Conservation (phyloP, 53 echinoderm and acorn worm genomes). For the Henricia sp. region DNA sequence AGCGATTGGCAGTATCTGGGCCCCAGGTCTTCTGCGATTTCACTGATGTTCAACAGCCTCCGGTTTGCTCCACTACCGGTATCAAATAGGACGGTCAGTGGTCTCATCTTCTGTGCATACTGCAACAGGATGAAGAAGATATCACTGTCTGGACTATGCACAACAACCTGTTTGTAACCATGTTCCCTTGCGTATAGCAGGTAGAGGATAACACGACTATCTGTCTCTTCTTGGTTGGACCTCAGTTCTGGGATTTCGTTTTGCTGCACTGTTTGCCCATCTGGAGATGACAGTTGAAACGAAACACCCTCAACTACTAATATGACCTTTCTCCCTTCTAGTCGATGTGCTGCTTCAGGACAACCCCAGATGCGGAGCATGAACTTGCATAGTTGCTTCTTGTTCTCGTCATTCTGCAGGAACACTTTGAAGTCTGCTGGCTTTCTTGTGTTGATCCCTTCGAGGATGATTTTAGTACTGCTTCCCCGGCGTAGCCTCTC, state of each 20-base stretch:
- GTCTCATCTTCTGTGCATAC: conserved; percentile 24
- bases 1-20: conserved; percentile 18
- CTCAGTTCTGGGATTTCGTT: conserved; percentile 28
- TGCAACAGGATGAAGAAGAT: conserved; percentile 54
- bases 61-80: conserved; percentile 54
- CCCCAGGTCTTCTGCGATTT: conserved; percentile 4
- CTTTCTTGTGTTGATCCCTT: too few species aligned
- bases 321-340: too few species aligned
- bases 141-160: conserved; percentile 61
- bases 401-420: too few species aligned
- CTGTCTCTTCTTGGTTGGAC: conserved; percentile 69
- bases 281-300: not conserved
- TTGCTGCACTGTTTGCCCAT: too few species aligned
- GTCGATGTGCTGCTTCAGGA: too few species aligned
- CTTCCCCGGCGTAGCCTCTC: too few species aligned
- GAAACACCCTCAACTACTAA: too few species aligned
- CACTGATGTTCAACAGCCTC: conserved; percentile 28
- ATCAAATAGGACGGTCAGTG: conserved; percentile 44
- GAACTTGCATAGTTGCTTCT: too few species aligned
- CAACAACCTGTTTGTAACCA: conserved; percentile 53
- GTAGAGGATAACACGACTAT: conserved; percentile 61
- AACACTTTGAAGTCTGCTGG: too few species aligned
- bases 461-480: too few species aligned
- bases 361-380: too few species aligned
- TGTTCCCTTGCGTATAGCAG: conserved; percentile 40